These are phyloP conservation scores for Hedychridium roseum DNA, from an alignment of 2,888 invertebrate genomes.

Conservation along the genomic window DNA sequence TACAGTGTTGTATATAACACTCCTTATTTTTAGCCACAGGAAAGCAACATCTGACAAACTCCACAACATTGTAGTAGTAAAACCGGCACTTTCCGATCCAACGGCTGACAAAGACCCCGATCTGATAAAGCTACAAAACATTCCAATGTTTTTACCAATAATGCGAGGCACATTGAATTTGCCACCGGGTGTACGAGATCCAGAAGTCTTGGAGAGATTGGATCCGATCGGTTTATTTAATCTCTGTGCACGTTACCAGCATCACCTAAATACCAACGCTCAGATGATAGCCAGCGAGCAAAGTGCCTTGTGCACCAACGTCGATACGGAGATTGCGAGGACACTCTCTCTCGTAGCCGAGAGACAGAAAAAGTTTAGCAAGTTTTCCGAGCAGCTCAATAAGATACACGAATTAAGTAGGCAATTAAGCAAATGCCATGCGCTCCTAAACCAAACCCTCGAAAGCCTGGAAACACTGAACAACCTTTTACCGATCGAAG, in stretches of 20 bases:
- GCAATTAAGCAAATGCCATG: conserved; percentile 83
- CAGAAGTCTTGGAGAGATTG: conserved; percentile 83
- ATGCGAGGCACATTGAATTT: conserved; percentile 88
- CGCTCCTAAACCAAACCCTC: conserved; percentile 82
- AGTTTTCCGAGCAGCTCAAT: conserved; percentile 85
- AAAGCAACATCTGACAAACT: conserved; percentile 58
- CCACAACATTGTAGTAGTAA: conserved; percentile 82
- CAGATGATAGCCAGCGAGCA: conserved; percentile 85
- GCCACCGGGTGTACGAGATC: conserved; percentile 82
- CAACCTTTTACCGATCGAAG: conserved; percentile 80
- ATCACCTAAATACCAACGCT: conserved; percentile 83
- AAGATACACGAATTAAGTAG: conserved; percentile 85
- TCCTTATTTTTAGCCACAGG: conserved; percentile 34
- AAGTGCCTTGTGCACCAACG: conserved; percentile 74
- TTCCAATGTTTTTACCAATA: conserved; percentile 92
- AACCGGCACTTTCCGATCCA: conserved; percentile 72
- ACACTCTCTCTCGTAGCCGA: conserved; percentile 78
- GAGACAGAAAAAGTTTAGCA: conserved; percentile 83
- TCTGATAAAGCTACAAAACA: conserved; percentile 75
- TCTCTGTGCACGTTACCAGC: conserved; percentile 82
- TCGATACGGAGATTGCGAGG: conserved; percentile 78
- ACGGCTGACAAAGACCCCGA: conserved; percentile 79
- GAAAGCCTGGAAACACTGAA: conserved; percentile 88
- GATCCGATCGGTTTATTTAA: conserved; percentile 76
- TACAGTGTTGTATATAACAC: too few species aligned